Conservation (phyloP, 1,140 invertebrate genomes). For the Formica selysi region DNA sequence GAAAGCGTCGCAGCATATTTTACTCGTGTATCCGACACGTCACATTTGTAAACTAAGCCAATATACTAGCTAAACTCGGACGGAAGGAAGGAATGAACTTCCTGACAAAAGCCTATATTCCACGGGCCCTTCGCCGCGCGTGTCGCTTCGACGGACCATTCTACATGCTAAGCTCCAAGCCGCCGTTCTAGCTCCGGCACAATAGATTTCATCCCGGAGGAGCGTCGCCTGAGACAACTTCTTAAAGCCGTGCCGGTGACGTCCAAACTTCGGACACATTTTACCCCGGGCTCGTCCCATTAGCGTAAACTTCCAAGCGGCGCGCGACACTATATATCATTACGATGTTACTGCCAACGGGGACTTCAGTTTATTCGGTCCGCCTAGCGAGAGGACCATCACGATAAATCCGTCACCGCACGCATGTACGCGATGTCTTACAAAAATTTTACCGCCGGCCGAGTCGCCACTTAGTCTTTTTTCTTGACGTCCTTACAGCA, state of each 20-base stretch:
- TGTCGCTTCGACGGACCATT: slow-evolving; percentile 57
- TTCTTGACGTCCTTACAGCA: background rate
- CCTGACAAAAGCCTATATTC: slow-evolving; percentile 75
- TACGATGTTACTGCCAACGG: slow-evolving; percentile 73
- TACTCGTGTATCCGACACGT: slow-evolving; percentile 68
- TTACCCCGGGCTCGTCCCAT: slow-evolving; percentile 74
- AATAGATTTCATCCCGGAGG: slow-evolving; percentile 75
- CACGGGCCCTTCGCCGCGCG: background rate
- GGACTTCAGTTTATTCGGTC: slow-evolving; percentile 32
- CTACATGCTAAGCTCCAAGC: slow-evolving; percentile 42
- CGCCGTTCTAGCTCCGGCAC: slow-evolving; percentile 49
- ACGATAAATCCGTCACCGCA: slow-evolving; percentile 64
- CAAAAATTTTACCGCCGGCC: slow-evolving; percentile 8
- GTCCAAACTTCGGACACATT: slow-evolving; percentile 81
- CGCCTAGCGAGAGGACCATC: background rate
- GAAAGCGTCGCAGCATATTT: slow-evolving; percentile 65
- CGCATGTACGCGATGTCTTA: background rate
- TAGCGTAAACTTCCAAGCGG: slow-evolving; percentile 77
- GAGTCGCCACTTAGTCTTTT: background rate
- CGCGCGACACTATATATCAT: slow-evolving; percentile 77
- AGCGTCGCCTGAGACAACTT: slow-evolving; percentile 77
- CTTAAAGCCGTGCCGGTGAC: slow-evolving; percentile 78
- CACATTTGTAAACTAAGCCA: slow-evolving; percentile 74
- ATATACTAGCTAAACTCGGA: slow-evolving; percentile 70
- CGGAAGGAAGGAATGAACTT: slow-evolving; percentile 70